Conservation (phyloP, 2,113 vertebrate species). For the Pelecanus crispus region DNA sequence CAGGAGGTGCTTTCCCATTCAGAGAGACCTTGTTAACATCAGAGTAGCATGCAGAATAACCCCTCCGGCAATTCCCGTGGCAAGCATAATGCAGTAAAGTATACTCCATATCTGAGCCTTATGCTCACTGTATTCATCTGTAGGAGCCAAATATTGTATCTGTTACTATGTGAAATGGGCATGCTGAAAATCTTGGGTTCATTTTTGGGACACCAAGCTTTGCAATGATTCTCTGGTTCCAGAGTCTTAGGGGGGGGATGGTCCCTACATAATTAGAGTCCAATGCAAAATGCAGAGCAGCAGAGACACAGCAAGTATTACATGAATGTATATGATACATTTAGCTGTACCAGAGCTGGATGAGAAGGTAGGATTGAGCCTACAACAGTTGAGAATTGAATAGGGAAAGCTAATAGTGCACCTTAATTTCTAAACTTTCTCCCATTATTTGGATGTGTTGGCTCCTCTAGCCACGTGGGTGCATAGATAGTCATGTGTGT, state of each 20-base stretch:
- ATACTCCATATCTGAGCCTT: neutral
- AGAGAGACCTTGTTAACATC: neutral
- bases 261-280: neutral
- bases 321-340: accelerated
- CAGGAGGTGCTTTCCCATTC: neutral
- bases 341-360: neutral
- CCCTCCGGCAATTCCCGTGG: too few relatives aligned
- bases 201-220: neutral
- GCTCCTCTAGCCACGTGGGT: neutral
- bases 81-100: neutral
- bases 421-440: neutral
- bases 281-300: neutral
- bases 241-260: too few relatives aligned
- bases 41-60: accelerated
- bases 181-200: neutral
- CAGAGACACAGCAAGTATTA: neutral
- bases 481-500: neutral
- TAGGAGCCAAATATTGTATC: neutral
- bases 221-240: neutral
- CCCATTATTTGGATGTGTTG: accelerated
- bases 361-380: neutral
- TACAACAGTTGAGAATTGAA: neutral
- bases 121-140: neutral
- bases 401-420: neutral
- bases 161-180: neutral